A percentile compares a stretch with the other conserved stretches of the same genome.
These are phyloP conservation scores for Andricus curvator DNA, from an alignment of 2,888 invertebrate genomes.

Conservation along the genomic window DNA sequence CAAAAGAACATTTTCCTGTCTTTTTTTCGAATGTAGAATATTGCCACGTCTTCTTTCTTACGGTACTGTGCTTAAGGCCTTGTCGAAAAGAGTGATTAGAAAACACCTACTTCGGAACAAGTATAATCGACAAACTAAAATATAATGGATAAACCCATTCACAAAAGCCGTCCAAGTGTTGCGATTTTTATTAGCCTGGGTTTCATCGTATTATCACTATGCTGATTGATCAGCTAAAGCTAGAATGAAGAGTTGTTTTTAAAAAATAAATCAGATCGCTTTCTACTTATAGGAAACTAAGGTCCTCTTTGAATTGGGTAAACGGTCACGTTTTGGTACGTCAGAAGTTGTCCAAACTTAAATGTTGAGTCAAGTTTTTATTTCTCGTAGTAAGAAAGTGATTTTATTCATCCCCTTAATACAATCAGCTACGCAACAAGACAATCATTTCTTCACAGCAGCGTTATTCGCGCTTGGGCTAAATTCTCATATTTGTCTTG, in stretches of 20 bases:
- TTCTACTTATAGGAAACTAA: neutral
- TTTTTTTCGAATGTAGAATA: conserved; percentile 40
- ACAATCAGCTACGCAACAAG: conserved; percentile 27
- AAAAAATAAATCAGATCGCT: neutral
- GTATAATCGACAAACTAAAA: neutral
- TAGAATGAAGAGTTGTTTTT: neutral
- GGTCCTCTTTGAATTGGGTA: no score
- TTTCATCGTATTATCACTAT: neutral
- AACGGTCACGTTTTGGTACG: no score
- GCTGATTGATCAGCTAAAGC: neutral
- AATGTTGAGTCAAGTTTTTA: neutral
- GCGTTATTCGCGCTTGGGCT: conserved; percentile 42
- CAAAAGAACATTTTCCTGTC: conserved; percentile 54
- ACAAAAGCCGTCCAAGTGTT: neutral
- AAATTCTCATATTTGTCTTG: conserved; percentile 59
- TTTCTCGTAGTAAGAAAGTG: neutral
- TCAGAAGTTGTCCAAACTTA: no score
- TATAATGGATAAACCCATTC: neutral
- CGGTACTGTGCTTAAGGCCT: conserved; percentile 61
- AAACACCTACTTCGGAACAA: conserved; percentile 8
- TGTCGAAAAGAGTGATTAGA: conserved; percentile 45
- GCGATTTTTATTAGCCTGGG: neutral
- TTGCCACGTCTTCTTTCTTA: conserved; percentile 51
- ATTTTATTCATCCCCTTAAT: neutral
- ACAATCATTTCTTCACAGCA: conserved; percentile 17